Base-by-base conservation (phyloP, 2,888 invertebrate species). In the Chirona hameri region DNA sequence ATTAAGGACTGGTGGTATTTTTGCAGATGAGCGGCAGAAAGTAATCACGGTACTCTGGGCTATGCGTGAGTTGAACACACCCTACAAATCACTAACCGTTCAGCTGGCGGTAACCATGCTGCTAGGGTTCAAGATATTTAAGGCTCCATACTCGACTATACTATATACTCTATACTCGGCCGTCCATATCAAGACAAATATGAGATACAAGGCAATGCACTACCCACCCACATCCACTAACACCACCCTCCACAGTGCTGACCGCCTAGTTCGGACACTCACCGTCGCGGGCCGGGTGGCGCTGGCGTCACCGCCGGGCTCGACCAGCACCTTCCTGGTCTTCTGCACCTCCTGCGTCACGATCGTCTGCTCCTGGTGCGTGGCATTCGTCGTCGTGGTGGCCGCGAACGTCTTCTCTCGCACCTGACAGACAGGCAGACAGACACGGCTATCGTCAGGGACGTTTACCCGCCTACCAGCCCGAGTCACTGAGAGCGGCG, bases 361-460 rank as follows among this genome's bases (percentile, higher is more conserved):
- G 81, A 95, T 95, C 83, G 96, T 91, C 88, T 96, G 95, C 88
- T 97, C 95, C 88, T 96, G 96, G 86, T 95, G 90, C 83, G 93
- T 95, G 83, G 95, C 95, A 85, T 95, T 95, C 24, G 95, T 95
- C 87, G 95, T 93, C 82, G 95, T 93, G 82, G 95, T 95, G 87
- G 95, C 95, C 21, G 96, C 95, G 85, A 96, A 95, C 0, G 96
- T 96, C 89, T 96, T 95, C 89, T 96, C 96, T 88, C 96, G 95
- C 88, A 96, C 91, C 91, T 96, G 92, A 93, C 81, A 83, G 24
- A 21, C 21, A 60, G 60, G n/a, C 39, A 39, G 39, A n/a, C n/a
- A n/a, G n/a, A n/a, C n/a, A n/a, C n/a, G n/a, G 39, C 39, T 7
- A 39, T 7, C 2, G 39, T 39, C 39, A 39, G 39, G 39, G 4